Base-by-base conservation (phyloP, 2,888 invertebrate species). In the Chaetogeoica ovagalla region DNA sequence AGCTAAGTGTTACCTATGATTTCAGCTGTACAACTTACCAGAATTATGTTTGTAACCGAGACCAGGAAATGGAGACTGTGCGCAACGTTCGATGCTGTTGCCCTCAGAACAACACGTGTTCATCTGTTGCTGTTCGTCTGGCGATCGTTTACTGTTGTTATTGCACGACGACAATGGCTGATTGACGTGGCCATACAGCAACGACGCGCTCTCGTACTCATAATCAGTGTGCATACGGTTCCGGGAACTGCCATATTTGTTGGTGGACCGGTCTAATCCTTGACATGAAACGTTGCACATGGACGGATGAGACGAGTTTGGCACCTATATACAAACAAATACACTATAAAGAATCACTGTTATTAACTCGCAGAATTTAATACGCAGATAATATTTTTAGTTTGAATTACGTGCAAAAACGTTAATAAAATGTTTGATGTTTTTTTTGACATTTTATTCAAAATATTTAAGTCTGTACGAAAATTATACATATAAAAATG, bases 51-150 rank as follows among this genome's bases (percentile, higher is more conserved):
- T 79, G 79, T 55, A 79, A 43, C 17, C 63, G 21, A 77, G 69
- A 52, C 77, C 70, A 52, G 88, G 87, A 69, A 88, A 84, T 48
- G 88, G 87, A 43, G 88, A 87, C 85, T 88, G 88, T 82, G 88
- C 86, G 65, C 87, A 88, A 82, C 88, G 85, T 83, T 89, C 88
- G 85, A 79, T 82, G 68, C 52, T 68, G 43, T 79, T 79, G 30
- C 79, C 71, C 6, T 79, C 79, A 11, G 79, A 79, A 52, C 79
- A 79, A 63, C 79, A 79, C 21, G 79, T 71, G 70, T 79, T 79
- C 43, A 66, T 43, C 48, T 15, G 48, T 39, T 21, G 75, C 19
- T 75, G 68, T 30, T 71, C 79, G n/a, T 79, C 79, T 1, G 63
- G 79, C 15, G 79, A 71, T 23, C 79, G 79, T 71, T 71, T 79